A percentile compares a stretch with the other conserved stretches of the same genome.
Conservation (phyloP, 2,113 vertebrate species). For the Tychaedon coryphoeus region DNA sequence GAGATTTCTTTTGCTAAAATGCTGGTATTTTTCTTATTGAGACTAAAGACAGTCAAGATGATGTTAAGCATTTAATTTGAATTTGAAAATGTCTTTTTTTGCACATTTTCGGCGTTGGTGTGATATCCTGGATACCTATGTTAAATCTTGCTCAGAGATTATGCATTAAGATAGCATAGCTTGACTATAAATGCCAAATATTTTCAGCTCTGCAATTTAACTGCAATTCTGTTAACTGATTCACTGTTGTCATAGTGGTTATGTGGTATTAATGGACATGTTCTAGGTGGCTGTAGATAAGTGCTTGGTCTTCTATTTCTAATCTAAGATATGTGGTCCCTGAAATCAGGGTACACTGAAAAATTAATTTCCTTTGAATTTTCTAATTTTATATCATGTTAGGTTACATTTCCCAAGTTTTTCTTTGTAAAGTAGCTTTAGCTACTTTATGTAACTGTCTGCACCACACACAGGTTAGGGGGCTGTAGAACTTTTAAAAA, state of each 20-base stretch:
- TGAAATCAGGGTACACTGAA: neutral
- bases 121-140: conserved; percentile 50
- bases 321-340: neutral
- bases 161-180: neutral
- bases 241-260: neutral
- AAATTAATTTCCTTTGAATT: neutral
- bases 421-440: neutral
- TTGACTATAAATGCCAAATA: conserved; percentile 30
- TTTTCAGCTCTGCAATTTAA: conserved; percentile 29
- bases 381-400: neutral
- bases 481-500: neutral
- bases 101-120: neutral
- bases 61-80: conserved; percentile 16
- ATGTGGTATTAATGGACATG: neutral
- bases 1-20: neutral
- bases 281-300: neutral
- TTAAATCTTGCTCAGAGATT: conserved; percentile 11
- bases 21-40: neutral
- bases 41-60: neutral
- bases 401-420: neutral
- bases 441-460: neutral
- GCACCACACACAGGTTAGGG: neutral
- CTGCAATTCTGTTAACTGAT: neutral
- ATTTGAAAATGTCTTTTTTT: conserved; percentile 16
- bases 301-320: neutral